Percentiles rank a stretch among this genome's conserved stretches.
Conservation (phyloP, 2,797 vertebrate species). For the Micropoecilia bifurca region DNA sequence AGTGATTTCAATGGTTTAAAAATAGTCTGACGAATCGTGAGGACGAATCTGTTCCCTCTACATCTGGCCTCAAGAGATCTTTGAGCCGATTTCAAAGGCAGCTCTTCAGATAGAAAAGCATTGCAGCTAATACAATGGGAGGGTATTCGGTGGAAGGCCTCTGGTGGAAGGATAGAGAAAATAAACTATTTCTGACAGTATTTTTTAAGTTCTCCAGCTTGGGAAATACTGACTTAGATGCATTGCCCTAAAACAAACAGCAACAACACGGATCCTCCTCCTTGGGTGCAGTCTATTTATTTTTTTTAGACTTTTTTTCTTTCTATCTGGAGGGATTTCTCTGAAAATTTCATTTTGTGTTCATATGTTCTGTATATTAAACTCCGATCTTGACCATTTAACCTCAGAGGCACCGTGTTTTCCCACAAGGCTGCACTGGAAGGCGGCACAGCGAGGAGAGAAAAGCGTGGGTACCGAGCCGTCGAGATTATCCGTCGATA, state of each 20-base stretch:
- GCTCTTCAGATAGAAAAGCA: slow-evolving; percentile 7
- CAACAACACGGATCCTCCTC: slow-evolving; percentile 19
- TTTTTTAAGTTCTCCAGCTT: neutral
- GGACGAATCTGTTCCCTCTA: slow-evolving; percentile 10
- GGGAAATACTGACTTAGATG: neutral
- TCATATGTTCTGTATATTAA: slow-evolving; percentile 24
- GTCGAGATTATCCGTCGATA: slow-evolving; percentile 57
- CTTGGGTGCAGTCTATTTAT: neutral
- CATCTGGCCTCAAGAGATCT: neutral
- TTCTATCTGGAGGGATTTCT: neutral
- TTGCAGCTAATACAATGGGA: neutral
- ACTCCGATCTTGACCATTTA: slow-evolving; percentile 37
- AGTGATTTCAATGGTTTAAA: slow-evolving; percentile 14
- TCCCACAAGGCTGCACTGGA: slow-evolving; percentile 21
- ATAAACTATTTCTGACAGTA: neutral
- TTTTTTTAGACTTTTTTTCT: neutral
- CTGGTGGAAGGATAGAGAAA: slow-evolving; percentile 12
- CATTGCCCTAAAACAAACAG: slow-evolving; percentile 18
- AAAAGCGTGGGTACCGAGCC: slow-evolving; percentile 56
- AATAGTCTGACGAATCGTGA: neutral
- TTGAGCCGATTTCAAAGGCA: slow-evolving; percentile 29
- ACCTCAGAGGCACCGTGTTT: slow-evolving; percentile 33
- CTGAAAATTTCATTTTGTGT: slow-evolving; percentile 9
- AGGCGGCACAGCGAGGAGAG: slow-evolving; percentile 46
- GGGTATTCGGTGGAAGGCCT: neutral